Evolutionary conservation across 2,113 vertebrate genomes (phyloP).

Genomic region (human): GRCh38 chr2:115539501-115540000

Average conservation of each 20-base stretch:
- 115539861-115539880: slow-evolving; percentile 10
- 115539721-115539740: background rate
- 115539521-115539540: background rate
- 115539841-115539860: background rate
- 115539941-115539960: background rate
- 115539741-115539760: background rate
- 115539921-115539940: background rate
- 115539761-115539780: background rate
- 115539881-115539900: slow-evolving; percentile 50
- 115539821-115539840: too few species aligned
- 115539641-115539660: slow-evolving; percentile 3
- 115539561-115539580: background rate
- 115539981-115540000: background rate
- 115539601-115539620: background rate
- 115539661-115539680: background rate
- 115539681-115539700: background rate
- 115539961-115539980: background rate
- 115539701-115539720: background rate
- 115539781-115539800: slow-evolving; percentile 34
- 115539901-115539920: slow-evolving; percentile 6
- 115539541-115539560: background rate
- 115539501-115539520: background rate
- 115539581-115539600: background rate
- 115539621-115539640: background rate
- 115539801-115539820: background rate